Percentiles rank a stretch among this genome's conserved stretches.
phyloP scores from a whole-genome alignment of 2,797 vertebrate genomes.

The Alcedo atthis region DNA sequence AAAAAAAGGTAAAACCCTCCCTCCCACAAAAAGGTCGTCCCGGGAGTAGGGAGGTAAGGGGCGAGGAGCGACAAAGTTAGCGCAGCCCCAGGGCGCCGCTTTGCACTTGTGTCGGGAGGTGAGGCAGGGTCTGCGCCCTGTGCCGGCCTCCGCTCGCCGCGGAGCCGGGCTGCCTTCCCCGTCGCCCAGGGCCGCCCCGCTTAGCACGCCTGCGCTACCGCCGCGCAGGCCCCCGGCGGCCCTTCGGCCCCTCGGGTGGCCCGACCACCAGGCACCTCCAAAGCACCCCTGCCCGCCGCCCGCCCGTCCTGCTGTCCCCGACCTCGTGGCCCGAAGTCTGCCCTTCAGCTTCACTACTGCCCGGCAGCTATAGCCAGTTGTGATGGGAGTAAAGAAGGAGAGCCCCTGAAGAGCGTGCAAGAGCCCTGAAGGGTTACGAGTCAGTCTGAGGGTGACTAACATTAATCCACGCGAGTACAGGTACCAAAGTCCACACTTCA shows the following conservation, averaged over 20 bases:
- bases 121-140: background rate
- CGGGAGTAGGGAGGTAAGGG: background rate
- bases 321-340: background rate
- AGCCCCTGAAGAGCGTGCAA: too few relatives aligned
- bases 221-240: background rate
- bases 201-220: background rate
- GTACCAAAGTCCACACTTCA: rapidly evolving
- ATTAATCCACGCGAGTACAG: background rate
- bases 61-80: background rate
- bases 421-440: too few relatives aligned
- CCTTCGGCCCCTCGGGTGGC: background rate
- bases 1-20: background rate
- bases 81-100: background rate
- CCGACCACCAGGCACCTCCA: rapidly evolving
- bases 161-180: background rate
- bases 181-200: background rate
- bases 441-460: background rate
- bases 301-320: background rate
- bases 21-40: background rate
- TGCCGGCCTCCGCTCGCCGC: background rate
- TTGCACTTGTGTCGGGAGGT: constrained; percentile 11
- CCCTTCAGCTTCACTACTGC: rapidly evolving
- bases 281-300: background rate
- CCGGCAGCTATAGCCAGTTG: background rate
- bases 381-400: background rate